Conservation (phyloP, 2,797 vertebrate genomes). For the Sebastolobus alascanus region DNA sequence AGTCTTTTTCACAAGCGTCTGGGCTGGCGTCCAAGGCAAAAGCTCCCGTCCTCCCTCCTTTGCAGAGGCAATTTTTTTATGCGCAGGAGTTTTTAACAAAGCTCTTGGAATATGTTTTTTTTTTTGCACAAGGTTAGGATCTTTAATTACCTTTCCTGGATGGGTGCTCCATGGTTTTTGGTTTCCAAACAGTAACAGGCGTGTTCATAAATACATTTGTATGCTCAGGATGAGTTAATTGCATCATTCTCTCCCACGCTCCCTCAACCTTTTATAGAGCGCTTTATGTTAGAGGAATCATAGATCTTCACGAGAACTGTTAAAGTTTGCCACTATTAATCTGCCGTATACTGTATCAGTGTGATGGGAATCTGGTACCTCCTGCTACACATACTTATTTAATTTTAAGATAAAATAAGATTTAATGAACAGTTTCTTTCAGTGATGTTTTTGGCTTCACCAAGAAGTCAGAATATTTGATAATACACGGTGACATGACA, state of each 20-base stretch:
- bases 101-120: conserved; percentile 53
- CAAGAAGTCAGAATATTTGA: not conserved
- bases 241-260: conserved; percentile 57
- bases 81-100: conserved; percentile 48
- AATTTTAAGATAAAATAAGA: not conserved
- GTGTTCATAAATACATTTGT: conserved; percentile 60
- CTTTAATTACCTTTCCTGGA: conserved; percentile 70
- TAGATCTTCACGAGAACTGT: conserved; percentile 11
- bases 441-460: not conserved
- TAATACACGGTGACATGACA: fast-evolving
- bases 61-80: conserved; percentile 51
- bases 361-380: conserved; percentile 19
- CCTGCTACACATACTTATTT: not conserved
- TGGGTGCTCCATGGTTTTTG: conserved; percentile 36
- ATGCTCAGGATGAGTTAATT: conserved; percentile 59
- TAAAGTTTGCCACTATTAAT: conserved; percentile 5
- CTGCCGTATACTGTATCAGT: not conserved
- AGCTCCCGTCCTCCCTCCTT: conserved; percentile 4
- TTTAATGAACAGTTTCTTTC: not conserved
- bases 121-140: conserved; percentile 46
- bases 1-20: conserved; percentile 55
- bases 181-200: conserved; percentile 62
- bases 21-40: conserved; percentile 46
- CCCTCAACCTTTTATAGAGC: conserved; percentile 39
- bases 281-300: conserved; percentile 29